Conservation (phyloP, 1,140 invertebrate species). For the Trinorchestia longiramus region DNA sequence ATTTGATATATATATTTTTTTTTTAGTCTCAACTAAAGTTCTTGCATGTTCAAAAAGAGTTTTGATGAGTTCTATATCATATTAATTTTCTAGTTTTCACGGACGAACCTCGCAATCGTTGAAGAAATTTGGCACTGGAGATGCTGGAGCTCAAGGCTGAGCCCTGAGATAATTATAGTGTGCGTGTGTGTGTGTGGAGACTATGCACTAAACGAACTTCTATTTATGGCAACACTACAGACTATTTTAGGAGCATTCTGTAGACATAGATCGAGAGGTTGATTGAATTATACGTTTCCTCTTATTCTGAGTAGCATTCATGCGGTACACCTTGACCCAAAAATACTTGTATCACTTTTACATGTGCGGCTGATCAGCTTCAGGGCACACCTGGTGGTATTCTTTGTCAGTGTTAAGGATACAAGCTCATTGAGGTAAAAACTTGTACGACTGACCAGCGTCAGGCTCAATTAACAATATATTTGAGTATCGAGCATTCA, state of each 20-base stretch:
- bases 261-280: not conserved
- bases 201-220: too few relatives aligned
- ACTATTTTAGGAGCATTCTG: not conserved
- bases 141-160: not conserved
- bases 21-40: not conserved
- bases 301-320: not conserved
- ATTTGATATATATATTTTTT: not conserved
- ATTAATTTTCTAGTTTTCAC: not conserved
- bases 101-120: not conserved
- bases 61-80: not conserved
- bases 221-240: not conserved
- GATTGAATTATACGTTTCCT: not conserved
- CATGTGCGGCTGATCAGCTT: not conserved
- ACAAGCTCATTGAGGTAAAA: too few relatives aligned
- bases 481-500: not conserved
- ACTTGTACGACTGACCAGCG: too few relatives aligned
- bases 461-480: too few relatives aligned
- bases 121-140: not conserved
- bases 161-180: not conserved
- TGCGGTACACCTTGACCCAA: not conserved
- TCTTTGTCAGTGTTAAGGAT: too few relatives aligned
- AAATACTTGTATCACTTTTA: not conserved
- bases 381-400: not conserved
- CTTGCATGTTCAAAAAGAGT: not conserved
- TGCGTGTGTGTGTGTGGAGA: too few relatives aligned